phyloP scores from a whole-genome alignment of 2,113 vertebrate genomes.

The Tapirus terrestris region DNA sequence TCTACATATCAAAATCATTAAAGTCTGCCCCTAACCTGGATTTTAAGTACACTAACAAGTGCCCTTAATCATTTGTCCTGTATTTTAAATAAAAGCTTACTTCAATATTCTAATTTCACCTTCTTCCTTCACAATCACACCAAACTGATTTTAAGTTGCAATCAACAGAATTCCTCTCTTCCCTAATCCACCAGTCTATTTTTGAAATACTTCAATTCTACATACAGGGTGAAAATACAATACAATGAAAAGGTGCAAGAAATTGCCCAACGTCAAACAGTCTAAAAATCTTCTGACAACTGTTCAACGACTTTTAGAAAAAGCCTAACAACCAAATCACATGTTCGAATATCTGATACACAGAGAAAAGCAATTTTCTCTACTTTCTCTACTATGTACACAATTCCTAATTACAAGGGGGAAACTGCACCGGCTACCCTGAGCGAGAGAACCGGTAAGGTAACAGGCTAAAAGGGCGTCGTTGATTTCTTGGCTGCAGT shows the following conservation, averaged over 20 bases:
- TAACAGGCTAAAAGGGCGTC: constrained; percentile 84
- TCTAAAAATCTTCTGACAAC: not conserved
- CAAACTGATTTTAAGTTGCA: not conserved
- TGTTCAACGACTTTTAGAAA: not conserved
- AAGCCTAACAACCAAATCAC: not conserved
- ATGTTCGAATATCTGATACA: not conserved
- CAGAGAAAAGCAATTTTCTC: not conserved
- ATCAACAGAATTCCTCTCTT: not conserved
- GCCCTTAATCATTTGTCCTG: not conserved
- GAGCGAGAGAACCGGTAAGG: constrained; percentile 73
- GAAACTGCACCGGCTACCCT: constrained; percentile 32
- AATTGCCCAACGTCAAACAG: not conserved
- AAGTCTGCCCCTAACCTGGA: not conserved
- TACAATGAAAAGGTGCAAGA: constrained; percentile 17
- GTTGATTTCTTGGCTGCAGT: constrained; percentile 85
- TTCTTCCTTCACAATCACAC: not conserved
- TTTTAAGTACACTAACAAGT: constrained; percentile 10
- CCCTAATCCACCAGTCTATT: not conserved
- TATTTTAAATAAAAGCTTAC: not conserved
- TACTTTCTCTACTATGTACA: not conserved
- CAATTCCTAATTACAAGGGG: constrained; percentile 56
- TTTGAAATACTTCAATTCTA: constrained; percentile 18
- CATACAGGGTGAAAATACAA: not conserved
- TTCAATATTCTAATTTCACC: not conserved
- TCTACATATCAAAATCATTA: not conserved